A percentile compares a stretch with the other conserved stretches of the same genome.
phyloP scores from a whole-genome alignment of 2,797 vertebrate species.

The Acrossocheilus fasciatus region DNA sequence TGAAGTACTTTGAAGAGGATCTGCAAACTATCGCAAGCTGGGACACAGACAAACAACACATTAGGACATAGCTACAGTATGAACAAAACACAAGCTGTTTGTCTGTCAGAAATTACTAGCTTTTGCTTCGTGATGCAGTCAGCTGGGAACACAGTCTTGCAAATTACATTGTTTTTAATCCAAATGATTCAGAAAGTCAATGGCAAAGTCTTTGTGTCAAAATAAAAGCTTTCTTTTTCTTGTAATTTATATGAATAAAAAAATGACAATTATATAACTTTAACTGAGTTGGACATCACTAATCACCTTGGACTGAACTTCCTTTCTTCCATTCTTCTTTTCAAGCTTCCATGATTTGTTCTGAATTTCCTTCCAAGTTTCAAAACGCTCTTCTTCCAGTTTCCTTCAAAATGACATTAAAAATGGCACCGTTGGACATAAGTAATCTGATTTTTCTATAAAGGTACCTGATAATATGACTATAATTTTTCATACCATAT shows the following conservation, averaged over 20 bases:
- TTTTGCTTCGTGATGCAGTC: neutral
- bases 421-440: conserved; percentile 32
- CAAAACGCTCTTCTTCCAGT: neutral
- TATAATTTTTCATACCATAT: neutral
- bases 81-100: neutral
- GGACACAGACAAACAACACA: conserved; percentile 20
- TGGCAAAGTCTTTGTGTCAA: neutral
- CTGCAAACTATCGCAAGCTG: conserved; percentile 41
- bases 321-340: conserved; percentile 57
- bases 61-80: conserved; percentile 41
- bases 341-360: neutral
- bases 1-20: conserved; percentile 82
- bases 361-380: neutral
- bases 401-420: conserved; percentile 41
- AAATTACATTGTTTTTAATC: conserved; percentile 3
- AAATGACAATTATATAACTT: neutral
- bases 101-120: neutral
- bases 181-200: neutral
- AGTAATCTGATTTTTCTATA: neutral
- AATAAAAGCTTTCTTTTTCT: neutral
- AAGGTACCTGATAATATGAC: too few relatives aligned
- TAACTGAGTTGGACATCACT: neutral
- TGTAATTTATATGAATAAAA: neutral
- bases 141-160: neutral
- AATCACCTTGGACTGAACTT: neutral